phyloP scores from a whole-genome alignment of 2,113 vertebrate species.

The Spheniscus mendiculus region DNA sequence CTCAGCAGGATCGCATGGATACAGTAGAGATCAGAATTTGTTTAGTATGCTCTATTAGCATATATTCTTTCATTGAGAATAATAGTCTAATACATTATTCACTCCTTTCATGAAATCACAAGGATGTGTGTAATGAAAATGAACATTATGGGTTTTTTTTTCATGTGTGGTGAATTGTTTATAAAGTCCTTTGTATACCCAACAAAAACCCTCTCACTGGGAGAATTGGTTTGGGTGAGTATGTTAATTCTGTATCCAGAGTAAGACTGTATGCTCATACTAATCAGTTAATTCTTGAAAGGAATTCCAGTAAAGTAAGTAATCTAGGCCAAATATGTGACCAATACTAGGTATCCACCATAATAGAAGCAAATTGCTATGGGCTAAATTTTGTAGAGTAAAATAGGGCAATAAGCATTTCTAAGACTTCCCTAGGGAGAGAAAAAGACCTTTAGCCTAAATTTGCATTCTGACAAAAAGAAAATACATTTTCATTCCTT shows the following conservation, averaged over 20 bases:
- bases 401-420: background rate
- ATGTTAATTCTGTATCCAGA: background rate
- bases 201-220: background rate
- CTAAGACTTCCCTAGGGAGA: background rate
- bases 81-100: background rate
- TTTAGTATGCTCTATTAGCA: background rate
- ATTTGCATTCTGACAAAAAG: background rate
- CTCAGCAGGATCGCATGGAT: background rate
- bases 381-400: background rate
- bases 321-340: background rate
- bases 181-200: background rate
- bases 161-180: background rate
- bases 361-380: background rate
- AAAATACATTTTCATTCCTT: background rate
- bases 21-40: background rate
- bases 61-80: background rate
- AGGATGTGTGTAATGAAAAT: background rate
- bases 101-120: background rate
- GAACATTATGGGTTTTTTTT: background rate
- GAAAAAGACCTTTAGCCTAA: background rate
- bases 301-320: background rate
- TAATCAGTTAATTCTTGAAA: conserved; percentile 18
- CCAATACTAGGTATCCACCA: background rate
- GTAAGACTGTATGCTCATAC: background rate
- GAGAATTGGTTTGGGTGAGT: background rate